phyloP scores from a whole-genome alignment of 2,113 vertebrate genomes.

The Cephalopterus ornatus region DNA sequence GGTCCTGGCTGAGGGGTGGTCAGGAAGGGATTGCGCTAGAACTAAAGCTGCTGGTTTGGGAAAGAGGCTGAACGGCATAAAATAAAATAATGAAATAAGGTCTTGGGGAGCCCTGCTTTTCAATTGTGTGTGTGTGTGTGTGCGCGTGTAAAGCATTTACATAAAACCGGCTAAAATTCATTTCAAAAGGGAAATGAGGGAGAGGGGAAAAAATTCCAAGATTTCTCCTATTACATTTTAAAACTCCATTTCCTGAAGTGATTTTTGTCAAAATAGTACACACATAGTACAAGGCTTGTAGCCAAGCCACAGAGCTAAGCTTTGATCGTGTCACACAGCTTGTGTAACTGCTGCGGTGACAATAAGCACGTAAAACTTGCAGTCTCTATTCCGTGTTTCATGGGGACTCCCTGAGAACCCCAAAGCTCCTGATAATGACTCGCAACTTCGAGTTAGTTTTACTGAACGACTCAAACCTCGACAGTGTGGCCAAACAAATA shows the following conservation, averaged over 20 bases:
- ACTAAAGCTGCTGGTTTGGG: background rate
- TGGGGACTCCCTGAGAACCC: constrained; percentile 39
- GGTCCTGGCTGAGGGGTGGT: background rate
- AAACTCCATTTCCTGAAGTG: background rate
- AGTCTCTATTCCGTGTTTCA: background rate
- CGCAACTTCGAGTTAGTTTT: constrained; percentile 37
- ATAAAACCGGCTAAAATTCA: background rate
- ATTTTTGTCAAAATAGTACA: too few species aligned
- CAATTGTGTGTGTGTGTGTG: rapidly evolving
- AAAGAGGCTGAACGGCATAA: background rate
- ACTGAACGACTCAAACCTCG: background rate
- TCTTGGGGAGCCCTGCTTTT: background rate
- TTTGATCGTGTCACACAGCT: background rate
- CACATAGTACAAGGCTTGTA: background rate
- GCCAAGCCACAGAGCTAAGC: background rate
- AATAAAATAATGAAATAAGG: background rate
- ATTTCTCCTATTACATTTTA: background rate
- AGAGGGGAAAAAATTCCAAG: background rate
- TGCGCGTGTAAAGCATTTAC: background rate
- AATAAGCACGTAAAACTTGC: constrained; percentile 17
- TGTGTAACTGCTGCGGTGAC: constrained; percentile 14
- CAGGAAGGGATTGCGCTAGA: background rate
- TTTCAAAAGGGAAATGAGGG: background rate
- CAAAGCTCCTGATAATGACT: constrained; percentile 31
- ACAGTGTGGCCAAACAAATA: constrained; percentile 13